A percentile compares a stretch with the other conserved stretches of the same genome.
Evolutionary conservation across 2,797 vertebrate species (phyloP).

Genomic region (Pachyuromys duprasi): DNA sequence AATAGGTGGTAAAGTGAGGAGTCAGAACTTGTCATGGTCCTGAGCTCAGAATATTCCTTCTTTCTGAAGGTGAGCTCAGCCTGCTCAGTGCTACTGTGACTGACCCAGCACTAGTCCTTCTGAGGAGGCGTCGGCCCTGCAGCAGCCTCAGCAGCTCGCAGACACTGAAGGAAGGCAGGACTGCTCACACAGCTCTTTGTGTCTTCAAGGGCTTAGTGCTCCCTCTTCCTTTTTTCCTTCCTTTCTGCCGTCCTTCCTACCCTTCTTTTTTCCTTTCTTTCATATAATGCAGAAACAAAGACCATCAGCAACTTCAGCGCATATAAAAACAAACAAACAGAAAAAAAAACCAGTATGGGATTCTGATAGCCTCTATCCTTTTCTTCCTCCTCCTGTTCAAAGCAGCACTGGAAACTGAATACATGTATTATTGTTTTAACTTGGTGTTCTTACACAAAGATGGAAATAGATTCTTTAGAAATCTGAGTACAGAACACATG

Average conservation of each 20-base stretch:
- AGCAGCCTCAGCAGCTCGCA: not conserved
- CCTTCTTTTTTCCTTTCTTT: not conserved
- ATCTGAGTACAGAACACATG: not conserved
- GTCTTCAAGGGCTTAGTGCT: not conserved
- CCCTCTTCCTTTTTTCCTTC: not conserved
- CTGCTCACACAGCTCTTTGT: not conserved
- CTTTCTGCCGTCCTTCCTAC: not conserved
- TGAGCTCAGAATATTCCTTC: not conserved
- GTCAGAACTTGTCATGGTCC: not conserved
- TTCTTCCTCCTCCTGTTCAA: not conserved
- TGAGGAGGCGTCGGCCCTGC: not conserved
- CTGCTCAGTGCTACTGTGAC: not conserved
- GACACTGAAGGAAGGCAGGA: no score
- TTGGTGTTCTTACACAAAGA: not conserved
- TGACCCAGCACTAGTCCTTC: not conserved
- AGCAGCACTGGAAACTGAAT: not conserved
- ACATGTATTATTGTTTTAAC: not conserved
- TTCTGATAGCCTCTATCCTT: fast-evolving
- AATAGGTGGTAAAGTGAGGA: not conserved
- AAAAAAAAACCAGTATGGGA: not conserved
- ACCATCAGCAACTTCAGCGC: no score
- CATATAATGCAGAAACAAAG: not conserved
- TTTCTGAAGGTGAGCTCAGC: not conserved
- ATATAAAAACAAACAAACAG: not conserved
- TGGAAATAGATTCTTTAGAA: not conserved